Conservation (phyloP, 2,797 vertebrate genomes). For the Micromesistius poutassou region DNA sequence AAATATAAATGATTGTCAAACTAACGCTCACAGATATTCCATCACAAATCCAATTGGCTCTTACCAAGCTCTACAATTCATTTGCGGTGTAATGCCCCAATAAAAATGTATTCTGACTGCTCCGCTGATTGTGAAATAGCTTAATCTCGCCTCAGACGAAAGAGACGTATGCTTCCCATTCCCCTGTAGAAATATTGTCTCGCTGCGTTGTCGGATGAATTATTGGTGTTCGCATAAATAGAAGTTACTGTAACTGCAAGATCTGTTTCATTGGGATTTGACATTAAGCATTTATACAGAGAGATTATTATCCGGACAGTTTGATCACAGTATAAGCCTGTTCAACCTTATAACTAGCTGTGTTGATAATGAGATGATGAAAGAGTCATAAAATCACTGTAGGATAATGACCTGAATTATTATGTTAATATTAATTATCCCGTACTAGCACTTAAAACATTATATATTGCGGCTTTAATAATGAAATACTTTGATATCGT, state of each 20-base stretch:
- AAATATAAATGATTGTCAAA: slow-evolving; percentile 82
- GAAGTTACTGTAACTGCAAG: not conserved
- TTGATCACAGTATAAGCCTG: not conserved
- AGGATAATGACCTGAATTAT: not conserved
- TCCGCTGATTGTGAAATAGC: slow-evolving; percentile 78
- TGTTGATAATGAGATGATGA: not conserved
- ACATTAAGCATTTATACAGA: not conserved
- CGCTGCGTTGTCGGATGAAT: slow-evolving; percentile 47
- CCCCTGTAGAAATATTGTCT: slow-evolving; percentile 50
- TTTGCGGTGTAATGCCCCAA: slow-evolving; percentile 76
- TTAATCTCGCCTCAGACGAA: slow-evolving; percentile 66
- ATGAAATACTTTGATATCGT: not conserved
- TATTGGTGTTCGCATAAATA: slow-evolving; percentile 29
- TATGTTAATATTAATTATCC: not conserved
- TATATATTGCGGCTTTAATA: not conserved
- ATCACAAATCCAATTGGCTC: slow-evolving; percentile 78
- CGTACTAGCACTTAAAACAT: not conserved
- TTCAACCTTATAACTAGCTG: not conserved
- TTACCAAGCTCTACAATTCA: slow-evolving; percentile 72
- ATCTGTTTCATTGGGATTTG: not conserved
- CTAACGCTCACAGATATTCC: slow-evolving; percentile 71
- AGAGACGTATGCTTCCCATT: slow-evolving; percentile 65
- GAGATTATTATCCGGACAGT: not conserved
- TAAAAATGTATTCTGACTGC: slow-evolving; percentile 74
- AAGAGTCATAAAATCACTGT: not conserved